Conservation (phyloP, 2,113 vertebrate species). For the Lophochroa leadbeateri region DNA sequence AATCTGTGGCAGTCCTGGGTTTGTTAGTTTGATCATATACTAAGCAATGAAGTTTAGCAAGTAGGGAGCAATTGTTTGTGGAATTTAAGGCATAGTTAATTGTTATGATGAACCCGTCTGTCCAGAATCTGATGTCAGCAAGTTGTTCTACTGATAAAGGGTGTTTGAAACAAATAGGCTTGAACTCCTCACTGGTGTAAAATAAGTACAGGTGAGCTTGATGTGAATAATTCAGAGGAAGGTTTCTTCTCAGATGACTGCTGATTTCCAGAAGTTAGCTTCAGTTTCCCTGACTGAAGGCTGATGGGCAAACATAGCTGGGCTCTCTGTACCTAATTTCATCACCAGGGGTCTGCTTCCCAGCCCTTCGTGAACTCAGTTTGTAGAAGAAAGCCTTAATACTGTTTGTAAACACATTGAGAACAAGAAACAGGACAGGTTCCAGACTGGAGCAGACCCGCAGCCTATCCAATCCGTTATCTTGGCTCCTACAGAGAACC, state of each 20-base stretch:
- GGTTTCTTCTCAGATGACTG: background rate
- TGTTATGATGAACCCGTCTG: background rate
- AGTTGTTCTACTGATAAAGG: background rate
- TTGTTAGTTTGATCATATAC: background rate
- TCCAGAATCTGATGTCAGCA: background rate
- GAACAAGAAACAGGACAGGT: background rate
- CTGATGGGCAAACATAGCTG: background rate
- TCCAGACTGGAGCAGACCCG: background rate
- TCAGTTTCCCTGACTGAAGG: background rate
- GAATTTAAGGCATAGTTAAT: background rate
- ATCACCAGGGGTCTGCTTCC: background rate
- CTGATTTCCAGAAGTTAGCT: background rate
- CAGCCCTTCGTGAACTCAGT: background rate
- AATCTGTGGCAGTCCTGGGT: background rate
- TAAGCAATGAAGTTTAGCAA: background rate
- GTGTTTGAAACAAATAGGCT: background rate
- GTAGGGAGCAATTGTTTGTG: background rate
- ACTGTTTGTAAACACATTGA: background rate
- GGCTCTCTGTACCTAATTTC: rapidly evolving
- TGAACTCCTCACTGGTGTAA: slow-evolving; percentile 2
- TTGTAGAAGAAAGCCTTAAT: background rate
- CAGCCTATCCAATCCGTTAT: rapidly evolving
- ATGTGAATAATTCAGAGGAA: background rate
- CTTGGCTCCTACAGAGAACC: background rate
- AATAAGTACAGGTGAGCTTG: background rate